Base-by-base conservation (phyloP, 2,113 vertebrate genomes). In the Calypte anna region DNA sequence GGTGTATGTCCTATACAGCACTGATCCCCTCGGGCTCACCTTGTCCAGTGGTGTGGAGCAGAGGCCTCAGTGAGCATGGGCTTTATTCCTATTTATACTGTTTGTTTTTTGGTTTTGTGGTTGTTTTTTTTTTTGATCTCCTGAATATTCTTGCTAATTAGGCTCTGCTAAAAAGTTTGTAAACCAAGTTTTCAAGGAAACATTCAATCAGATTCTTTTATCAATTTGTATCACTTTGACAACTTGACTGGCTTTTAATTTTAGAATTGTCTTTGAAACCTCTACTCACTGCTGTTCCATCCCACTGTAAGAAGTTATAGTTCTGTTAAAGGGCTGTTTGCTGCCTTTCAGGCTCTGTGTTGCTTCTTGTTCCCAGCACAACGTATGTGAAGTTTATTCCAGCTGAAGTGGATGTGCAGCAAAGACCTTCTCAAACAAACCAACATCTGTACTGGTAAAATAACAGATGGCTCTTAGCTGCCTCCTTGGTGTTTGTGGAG, bases 11-110 rank as follows among this genome's bases (percentile, higher is more conserved):
- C 59, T 43, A 3, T 54, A 1, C 63, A 19, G 74, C 72, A 6
- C 67, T 18, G 33, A 38, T 79, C 40, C 59, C 73, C 43, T 25
- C 9, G 3, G 77, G 72, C 57, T 64, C 22, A 2, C 23, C 66
- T 30, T 1, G 1, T 5, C 55, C 25, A 27, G 33, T 33, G 0
- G 13, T 0, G 6, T 9, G 6, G 20, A 30, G 31, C 18, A 0
- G 68, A 58, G 40, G 46, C 31, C n/a, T 43, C 54, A 7, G 64
- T 5, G 4, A 5, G 30, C 1, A 9, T 7, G 31, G 48, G 30
- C 5, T 6, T 16, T 4, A 15, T 21, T 64, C 7, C 4, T 96
- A 86, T 97, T 97, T 94, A 90, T 97, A 88, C 55, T 44, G 33
- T 33, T 33, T 33, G 33, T 33, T 33, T 33, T 33, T 33, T 22